Evolutionary conservation across 2,113 vertebrate species (phyloP).

Genomic region (Rattus norvegicus): GRCr8 NC_086039.1:107887001-107887500

Average conservation of each 20-base stretch:
- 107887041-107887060: background rate
- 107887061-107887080: background rate
- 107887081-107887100: background rate
- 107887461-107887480: background rate
- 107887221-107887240: conserved; percentile 28
- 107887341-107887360: conserved; percentile 31
- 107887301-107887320: conserved; percentile 9
- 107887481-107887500: conserved; percentile 17
- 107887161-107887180: conserved; percentile 17
- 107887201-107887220: conserved; percentile 15
- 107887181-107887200: conserved; percentile 11
- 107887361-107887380: background rate
- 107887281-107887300: background rate
- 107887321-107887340: conserved; percentile 8
- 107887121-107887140: background rate
- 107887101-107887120: background rate
- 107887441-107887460: conserved; percentile 24
- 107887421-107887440: background rate
- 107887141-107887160: background rate
- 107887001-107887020: background rate
- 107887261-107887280: conserved; percentile 4
- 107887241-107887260: background rate
- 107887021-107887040: background rate
- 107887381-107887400: background rate
- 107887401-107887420: background rate